Evolutionary conservation across 2,888 invertebrate species (phyloP), one percentile per base, ranked within the genome.

Genomic region (Corythucha ciliata): DNA sequence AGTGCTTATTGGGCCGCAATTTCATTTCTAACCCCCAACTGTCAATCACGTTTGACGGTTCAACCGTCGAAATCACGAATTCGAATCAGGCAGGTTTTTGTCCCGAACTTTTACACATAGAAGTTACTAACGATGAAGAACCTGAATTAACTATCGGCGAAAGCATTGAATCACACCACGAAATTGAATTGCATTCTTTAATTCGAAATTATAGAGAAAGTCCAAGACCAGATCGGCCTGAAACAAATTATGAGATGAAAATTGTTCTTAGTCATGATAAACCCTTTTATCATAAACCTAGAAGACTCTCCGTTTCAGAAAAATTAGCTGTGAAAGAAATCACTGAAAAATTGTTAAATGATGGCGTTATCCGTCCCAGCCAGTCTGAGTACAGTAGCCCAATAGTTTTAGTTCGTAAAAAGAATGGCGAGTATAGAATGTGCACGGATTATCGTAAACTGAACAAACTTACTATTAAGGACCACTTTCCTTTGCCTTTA

Each of bases 331-430:
- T 40, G 18, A 16, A 22, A 6, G 21, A 49, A 26, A 49, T 49
- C 4, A 49, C 22, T 40, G 29, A 41, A 4, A 21, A 49, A 12
- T 22, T 24, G n/a, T 10, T 49, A 18, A 10, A 7, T 6, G 29
- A 40, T 16, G 41, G 41, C 6, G 20, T 49, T 12, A 29, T 49
- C 2, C 40, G 41, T 16, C 41, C 49, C 22, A 49, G 49, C 21
- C 8, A 25, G 5, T 49, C 49, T 5, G 39, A 36, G 18, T 41
- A 49, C 5, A 41, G 40, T 16, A 49, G 49, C 20, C 24, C 26
- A 12, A 20, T 49, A 16, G 49, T 49, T 21, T n/a, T 41, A 7
- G 49, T 49, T 26, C 24, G 20, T n/a, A 49, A 49, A n/a, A n/a
- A n/a, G n/a, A n/a, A n/a, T n/a, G n/a, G n/a, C n/a, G n/a, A n/a